phyloP scores from a whole-genome alignment of 1,140 invertebrate species.

The Drosophila malerkotliana region DNA sequence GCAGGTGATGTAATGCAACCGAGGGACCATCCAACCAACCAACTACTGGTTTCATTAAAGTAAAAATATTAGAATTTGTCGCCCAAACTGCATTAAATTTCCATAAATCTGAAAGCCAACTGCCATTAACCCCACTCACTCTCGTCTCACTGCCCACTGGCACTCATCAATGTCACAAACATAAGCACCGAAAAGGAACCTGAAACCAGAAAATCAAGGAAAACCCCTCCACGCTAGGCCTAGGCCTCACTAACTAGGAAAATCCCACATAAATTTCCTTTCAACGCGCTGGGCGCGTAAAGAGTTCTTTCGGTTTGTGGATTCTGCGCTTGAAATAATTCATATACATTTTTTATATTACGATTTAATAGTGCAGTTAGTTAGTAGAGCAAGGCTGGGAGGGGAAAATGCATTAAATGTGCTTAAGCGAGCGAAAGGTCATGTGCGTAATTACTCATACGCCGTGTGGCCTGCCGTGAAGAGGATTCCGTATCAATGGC shows the following conservation, averaged over 20 bases:
- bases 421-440: slow-evolving; percentile 65
- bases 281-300: slow-evolving; percentile 44
- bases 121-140: slow-evolving; percentile 21
- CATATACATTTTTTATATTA: slow-evolving; percentile 28
- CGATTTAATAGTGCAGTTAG: slow-evolving; percentile 39
- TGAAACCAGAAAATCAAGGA: slow-evolving; percentile 19
- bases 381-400: neutral
- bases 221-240: slow-evolving; percentile 17
- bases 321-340: slow-evolving; percentile 37
- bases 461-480: slow-evolving; percentile 41
- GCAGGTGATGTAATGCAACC: slow-evolving; percentile 24
- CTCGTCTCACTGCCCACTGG: slow-evolving; percentile 31
- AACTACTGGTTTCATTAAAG: neutral
- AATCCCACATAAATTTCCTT: slow-evolving; percentile 48
- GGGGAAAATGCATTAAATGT: slow-evolving; percentile 38
- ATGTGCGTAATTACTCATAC: slow-evolving; percentile 77
- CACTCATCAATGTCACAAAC: slow-evolving; percentile 48
- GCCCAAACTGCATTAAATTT: slow-evolving; percentile 3
- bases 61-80: neutral
- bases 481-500: slow-evolving; percentile 67
- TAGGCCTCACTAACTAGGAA: slow-evolving; percentile 46
- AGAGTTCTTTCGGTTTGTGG: slow-evolving; percentile 47
- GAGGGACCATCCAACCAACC: neutral
- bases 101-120: slow-evolving; percentile 2
- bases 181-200: slow-evolving; percentile 15